Percentiles rank a stretch among this genome's conserved stretches.
Evolutionary conservation across 2,113 vertebrate genomes (phyloP).

Genomic region (Tragulus kanchil): DNA sequence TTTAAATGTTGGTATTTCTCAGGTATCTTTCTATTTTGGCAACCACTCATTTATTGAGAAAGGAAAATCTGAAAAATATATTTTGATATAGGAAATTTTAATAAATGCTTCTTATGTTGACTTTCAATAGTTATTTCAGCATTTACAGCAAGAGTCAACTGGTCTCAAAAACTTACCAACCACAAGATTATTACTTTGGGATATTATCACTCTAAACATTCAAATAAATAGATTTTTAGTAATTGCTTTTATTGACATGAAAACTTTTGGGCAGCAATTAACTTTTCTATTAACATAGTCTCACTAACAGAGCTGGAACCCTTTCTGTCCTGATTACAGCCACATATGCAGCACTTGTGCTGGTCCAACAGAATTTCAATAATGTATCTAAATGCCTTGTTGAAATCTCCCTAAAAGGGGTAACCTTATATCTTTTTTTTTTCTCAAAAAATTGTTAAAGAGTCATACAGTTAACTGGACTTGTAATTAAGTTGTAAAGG

Average conservation of each 20-base stretch:
- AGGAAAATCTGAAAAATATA: neutral
- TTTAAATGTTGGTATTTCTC: neutral
- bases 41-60: conserved; percentile 3
- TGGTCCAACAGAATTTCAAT: neutral
- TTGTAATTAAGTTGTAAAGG: neutral
- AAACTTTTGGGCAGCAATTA: neutral
- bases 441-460: neutral
- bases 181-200: neutral
- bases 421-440: neutral
- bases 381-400: neutral
- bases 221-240: neutral
- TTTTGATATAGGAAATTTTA: neutral
- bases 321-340: neutral
- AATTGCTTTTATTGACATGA: neutral
- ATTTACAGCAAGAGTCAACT: neutral
- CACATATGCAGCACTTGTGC: neutral
- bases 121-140: conserved; percentile 20
- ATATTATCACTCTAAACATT: neutral
- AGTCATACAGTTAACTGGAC: neutral
- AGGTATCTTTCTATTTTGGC: neutral
- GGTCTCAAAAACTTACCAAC: neutral
- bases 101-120: neutral
- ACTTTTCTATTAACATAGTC: neutral
- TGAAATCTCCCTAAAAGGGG: neutral
- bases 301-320: neutral